Evolutionary conservation across 1,140 invertebrate species (phyloP).

Genomic region (Magallana ariakensis): DNA sequence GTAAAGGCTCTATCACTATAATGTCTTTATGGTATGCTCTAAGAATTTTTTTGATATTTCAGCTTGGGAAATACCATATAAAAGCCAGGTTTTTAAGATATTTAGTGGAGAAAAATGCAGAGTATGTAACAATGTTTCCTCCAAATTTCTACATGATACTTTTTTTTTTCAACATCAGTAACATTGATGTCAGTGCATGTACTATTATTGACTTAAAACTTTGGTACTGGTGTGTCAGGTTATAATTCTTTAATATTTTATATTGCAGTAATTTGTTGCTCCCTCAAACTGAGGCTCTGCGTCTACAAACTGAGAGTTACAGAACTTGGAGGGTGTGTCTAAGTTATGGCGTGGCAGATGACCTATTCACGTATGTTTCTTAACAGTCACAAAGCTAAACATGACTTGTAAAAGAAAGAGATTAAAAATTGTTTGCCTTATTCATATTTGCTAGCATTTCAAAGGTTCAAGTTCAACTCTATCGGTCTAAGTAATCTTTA

Average conservation of each 20-base stretch:
- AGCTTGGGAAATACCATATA: constrained; percentile 67
- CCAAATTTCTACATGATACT: no score
- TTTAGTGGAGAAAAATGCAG: constrained; percentile 56
- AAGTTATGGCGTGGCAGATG: constrained; percentile 78
- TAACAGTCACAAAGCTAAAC: neutral
- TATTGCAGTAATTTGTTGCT: constrained; percentile 74
- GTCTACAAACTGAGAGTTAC: constrained; percentile 78
- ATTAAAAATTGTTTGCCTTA: no score
- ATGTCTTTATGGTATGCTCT: no score
- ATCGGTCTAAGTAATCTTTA: no score
- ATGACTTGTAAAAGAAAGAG: neutral
- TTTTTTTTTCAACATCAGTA: no score
- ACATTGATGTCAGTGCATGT: no score
- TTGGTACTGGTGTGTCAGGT: no score
- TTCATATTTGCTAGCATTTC: no score
- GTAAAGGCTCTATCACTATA: no score
- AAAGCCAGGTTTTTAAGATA: constrained; percentile 59
- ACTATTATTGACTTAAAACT: no score
- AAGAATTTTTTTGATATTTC: constrained; percentile 10
- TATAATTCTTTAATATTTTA: no score
- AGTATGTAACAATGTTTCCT: constrained; percentile 55
- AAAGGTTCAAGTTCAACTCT: no score
- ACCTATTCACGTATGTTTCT: constrained; percentile 74
- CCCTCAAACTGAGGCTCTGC: constrained; percentile 71
- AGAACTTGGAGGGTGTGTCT: constrained; percentile 80